These are phyloP conservation scores for Pegea sp. DNA, from an alignment of 23 tunicate species.

Conservation along the genomic window DNA sequence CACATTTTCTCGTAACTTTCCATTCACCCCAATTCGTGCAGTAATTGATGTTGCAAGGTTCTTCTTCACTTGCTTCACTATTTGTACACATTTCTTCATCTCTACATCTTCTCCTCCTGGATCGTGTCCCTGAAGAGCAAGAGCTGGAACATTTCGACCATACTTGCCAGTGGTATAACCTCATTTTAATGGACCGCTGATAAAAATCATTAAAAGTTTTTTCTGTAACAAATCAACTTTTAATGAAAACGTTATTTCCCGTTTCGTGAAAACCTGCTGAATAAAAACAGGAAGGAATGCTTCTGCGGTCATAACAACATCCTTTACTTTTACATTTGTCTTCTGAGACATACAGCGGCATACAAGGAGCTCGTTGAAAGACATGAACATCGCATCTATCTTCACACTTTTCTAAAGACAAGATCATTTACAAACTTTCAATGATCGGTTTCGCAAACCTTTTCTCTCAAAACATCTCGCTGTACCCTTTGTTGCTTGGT, in stretches of 20 bases:
- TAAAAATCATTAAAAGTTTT: too few relatives aligned
- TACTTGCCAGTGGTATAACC: too few relatives aligned
- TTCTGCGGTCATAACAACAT: slow-evolving; percentile 13
- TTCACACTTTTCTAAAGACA: slow-evolving; percentile 1
- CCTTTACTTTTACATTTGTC: slow-evolving; percentile 1
- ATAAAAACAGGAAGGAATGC: slow-evolving; percentile 8
- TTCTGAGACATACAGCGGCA: neutral
- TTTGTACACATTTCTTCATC: slow-evolving; percentile 5
- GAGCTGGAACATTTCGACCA: slow-evolving; percentile 12
- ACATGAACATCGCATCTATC: slow-evolving; percentile 1
- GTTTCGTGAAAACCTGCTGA: neutral
- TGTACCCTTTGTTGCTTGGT: too few relatives aligned
- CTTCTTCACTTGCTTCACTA: slow-evolving; percentile 1
- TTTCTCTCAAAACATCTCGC: too few relatives aligned
- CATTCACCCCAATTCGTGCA: slow-evolving; percentile 14
- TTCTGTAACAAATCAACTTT: too few relatives aligned
- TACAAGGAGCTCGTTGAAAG: slow-evolving; percentile 2
- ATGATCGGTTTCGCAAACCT: too few relatives aligned
- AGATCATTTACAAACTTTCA: too few relatives aligned
- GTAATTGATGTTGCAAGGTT: slow-evolving; percentile 2
- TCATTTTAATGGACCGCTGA: too few relatives aligned
- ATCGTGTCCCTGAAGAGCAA: slow-evolving; percentile 7
- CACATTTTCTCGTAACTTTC: slow-evolving; percentile 3
- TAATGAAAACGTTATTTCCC: too few relatives aligned
- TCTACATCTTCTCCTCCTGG: slow-evolving; percentile 2